Base-by-base conservation (phyloP, 2,113 vertebrate species). In the Oncorhynchus tshawytscha region DNA sequence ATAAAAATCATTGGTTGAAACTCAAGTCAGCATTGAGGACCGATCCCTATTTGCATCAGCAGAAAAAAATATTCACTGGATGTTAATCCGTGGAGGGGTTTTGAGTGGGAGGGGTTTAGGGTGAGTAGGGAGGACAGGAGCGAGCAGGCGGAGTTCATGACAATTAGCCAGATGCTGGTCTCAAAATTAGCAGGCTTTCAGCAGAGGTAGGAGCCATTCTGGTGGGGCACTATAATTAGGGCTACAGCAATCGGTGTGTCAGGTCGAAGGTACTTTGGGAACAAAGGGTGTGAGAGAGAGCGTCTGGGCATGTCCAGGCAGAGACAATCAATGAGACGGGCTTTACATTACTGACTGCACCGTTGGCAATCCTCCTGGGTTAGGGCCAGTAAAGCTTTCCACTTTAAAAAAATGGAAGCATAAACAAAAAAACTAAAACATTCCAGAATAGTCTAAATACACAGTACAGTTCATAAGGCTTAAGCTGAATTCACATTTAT, bases 351-450 rank as follows among this genome's bases (percentile, higher is more conserved):
- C 83, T 86, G 82, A 84, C 85, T 79, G 65, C 71, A 72, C 68
- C 79, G 80, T 82, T 78, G 69, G 75, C 59, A 71, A 49, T 4
- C 12, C 15, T 85, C 49, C 83, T 89, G 85, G 89, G 85, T 71
- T 83, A 79, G 65, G 84, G 88, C 89, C 89, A 89, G 81, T 83
- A 90, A 87, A 91, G 86, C 87, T 88, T 85, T 89, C 86, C 86
- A 84, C 77, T 87, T 88, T 85, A 66, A 72, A 76, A 86, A 85
- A 72, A 34, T 72, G 75, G 49, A 57, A 64, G 71, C 79, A 51
- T 68, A 73, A 78, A 76, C 73, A 87, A 83, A 82, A 51, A 4
- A 54, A 4, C 2, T 2, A 16, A 54, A 51, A 54, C 64, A 51
- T 71, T 59, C 66, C 81, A 59, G 80, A 84, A 84, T 76, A 5